A percentile compares a stretch with the other conserved stretches of the same genome.
Evolutionary conservation across 2,888 invertebrate species (phyloP).

Genomic region (Drosophila anomalata): DNA sequence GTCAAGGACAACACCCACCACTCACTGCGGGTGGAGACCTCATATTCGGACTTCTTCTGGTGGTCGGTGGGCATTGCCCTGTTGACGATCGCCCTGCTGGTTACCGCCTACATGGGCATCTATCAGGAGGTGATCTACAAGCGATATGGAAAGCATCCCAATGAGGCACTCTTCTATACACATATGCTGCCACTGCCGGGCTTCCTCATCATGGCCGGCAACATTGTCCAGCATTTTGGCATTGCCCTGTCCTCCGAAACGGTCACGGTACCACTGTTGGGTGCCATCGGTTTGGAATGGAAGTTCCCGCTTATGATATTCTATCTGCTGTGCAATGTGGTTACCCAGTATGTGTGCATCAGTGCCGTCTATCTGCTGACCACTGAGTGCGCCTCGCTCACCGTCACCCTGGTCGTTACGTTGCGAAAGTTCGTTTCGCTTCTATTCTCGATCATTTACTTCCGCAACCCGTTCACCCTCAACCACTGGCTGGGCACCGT

Average conservation of each 20-base stretch:
- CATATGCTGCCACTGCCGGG: slow-evolving; percentile 96
- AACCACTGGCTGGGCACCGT: slow-evolving; percentile 96
- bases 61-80: slow-evolving; percentile 91
- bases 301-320: slow-evolving; percentile 90
- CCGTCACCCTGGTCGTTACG: slow-evolving; percentile 98
- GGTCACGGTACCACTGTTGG: slow-evolving; percentile 82
- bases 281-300: slow-evolving; percentile 85
- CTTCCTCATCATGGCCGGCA: slow-evolving; percentile 91
- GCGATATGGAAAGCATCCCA: slow-evolving; percentile 95
- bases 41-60: slow-evolving; percentile 85
- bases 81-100: slow-evolving; percentile 93
- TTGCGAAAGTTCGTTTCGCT: slow-evolving; percentile 97
- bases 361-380: slow-evolving; percentile 97
- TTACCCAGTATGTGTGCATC: slow-evolving; percentile 97
- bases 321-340: slow-evolving; percentile 91
- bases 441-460: slow-evolving; percentile 96
- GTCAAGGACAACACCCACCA: slow-evolving; percentile 85
- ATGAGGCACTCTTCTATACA: slow-evolving; percentile 93
- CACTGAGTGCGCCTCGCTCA: slow-evolving; percentile 96
- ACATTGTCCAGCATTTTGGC: slow-evolving; percentile 91
- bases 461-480: slow-evolving; percentile 95
- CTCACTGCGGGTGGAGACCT: slow-evolving; percentile 84
- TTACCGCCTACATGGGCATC: slow-evolving; percentile 97
- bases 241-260: slow-evolving; percentile 88
- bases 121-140: slow-evolving; percentile 95